These are phyloP conservation scores for Copidosoma aretas DNA, from an alignment of 2,888 invertebrate genomes.

Conservation along the genomic window DNA sequence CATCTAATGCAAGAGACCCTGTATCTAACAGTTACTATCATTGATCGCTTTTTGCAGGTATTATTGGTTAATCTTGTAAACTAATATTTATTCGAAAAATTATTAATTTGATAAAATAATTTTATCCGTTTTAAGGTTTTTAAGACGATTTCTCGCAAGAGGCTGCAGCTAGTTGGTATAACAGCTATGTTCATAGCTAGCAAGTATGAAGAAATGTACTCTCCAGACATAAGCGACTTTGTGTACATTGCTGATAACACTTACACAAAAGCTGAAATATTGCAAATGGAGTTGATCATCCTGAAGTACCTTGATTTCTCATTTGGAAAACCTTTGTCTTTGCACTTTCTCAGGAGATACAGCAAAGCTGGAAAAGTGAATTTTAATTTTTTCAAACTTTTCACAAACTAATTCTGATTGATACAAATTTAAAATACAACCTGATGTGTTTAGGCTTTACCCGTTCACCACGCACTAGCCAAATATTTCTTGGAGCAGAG, in stretches of 20 bases:
- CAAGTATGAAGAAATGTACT: constrained; percentile 94
- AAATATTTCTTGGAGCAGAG: constrained; percentile 91
- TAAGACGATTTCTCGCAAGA: constrained; percentile 70
- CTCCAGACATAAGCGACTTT: constrained; percentile 87
- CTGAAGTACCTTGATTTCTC: constrained; percentile 78
- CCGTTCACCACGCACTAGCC: constrained; percentile 77
- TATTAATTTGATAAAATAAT: constrained; percentile 10
- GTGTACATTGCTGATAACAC: constrained; percentile 90
- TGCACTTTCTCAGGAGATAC: constrained; percentile 87
- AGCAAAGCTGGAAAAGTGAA: constrained; percentile 66
- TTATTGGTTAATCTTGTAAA: not conserved
- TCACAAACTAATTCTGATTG: not conserved
- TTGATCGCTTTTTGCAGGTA: constrained; percentile 89
- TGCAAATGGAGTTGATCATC: constrained; percentile 83
- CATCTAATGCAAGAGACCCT: constrained; percentile 86
- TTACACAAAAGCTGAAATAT: constrained; percentile 79
- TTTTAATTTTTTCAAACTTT: not conserved
- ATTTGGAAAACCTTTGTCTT: constrained; percentile 84
- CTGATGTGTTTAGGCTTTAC: constrained; percentile 51
- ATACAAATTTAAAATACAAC: constrained; percentile 12
- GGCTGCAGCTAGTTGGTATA: constrained; percentile 87
- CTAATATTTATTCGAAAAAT: not conserved
- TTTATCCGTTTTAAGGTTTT: constrained; percentile 63
- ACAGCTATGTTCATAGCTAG: constrained; percentile 89
- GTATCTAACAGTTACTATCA: constrained; percentile 83